phyloP scores from a whole-genome alignment of 2,797 vertebrate genomes.

The Crossoptilon crossoptilon region DNA sequence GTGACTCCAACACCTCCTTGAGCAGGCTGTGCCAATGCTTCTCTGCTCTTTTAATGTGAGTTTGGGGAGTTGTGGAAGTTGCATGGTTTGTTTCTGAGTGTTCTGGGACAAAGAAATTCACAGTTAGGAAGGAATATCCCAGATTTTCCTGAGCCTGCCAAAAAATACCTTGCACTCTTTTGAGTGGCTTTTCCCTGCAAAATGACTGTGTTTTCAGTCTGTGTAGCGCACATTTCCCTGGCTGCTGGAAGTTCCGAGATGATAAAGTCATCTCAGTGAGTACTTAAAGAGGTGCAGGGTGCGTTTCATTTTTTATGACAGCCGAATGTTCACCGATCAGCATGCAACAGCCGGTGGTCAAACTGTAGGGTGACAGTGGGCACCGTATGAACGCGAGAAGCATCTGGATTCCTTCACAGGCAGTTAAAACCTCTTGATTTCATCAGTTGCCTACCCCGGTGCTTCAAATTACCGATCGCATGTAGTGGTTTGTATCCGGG shows the following conservation, averaged over 20 bases:
- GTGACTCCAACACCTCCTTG: too few species aligned
- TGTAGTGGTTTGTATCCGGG: neutral
- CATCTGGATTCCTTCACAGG: neutral
- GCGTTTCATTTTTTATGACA: neutral
- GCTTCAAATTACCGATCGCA: neutral
- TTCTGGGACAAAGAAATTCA: neutral
- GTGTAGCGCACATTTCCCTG: neutral
- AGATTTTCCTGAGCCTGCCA: neutral
- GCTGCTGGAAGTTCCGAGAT: neutral
- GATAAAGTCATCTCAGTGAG: neutral
- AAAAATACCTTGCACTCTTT: neutral
- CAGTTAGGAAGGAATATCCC: neutral
- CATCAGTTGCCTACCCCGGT: neutral
- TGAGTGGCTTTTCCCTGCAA: neutral
- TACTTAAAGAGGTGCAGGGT: neutral
- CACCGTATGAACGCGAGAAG: rapidly evolving
- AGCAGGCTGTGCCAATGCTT: too few species aligned
- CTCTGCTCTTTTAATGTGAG: too few species aligned
- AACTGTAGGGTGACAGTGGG: neutral
- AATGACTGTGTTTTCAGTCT: neutral
- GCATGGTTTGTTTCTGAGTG: neutral
- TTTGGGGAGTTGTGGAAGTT: neutral
- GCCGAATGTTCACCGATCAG: neutral
- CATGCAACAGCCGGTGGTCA: neutral
- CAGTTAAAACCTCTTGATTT: neutral